Evolutionary conservation across 2,113 vertebrate species (phyloP).

Genomic region (Ahaetulla prasina): DNA sequence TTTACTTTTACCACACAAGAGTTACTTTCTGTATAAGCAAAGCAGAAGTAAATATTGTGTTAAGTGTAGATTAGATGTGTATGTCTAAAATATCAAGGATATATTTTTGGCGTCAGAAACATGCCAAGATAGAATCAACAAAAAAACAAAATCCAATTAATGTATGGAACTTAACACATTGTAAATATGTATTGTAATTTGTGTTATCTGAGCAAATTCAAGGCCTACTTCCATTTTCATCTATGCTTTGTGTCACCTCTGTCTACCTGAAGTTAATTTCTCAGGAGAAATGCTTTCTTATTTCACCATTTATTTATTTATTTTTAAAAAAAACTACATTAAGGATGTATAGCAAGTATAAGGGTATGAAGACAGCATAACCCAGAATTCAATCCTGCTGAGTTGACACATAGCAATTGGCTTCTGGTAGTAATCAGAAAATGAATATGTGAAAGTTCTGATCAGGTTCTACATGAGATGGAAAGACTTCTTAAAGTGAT

Average conservation of each 20-base stretch:
- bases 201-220: not conserved
- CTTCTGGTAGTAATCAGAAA: not conserved
- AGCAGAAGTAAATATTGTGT: conserved; percentile 43
- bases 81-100: conserved; percentile 34
- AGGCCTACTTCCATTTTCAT: not conserved
- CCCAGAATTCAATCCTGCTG: not conserved
- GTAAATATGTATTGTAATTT: not conserved
- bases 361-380: not conserved
- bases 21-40: conserved; percentile 14
- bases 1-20: conserved; percentile 9
- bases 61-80: conserved; percentile 28
- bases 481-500: not conserved
- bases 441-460: not conserved
- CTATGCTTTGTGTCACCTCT: not conserved
- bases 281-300: not conserved
- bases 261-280: not conserved
- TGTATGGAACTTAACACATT: not conserved
- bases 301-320: not conserved
- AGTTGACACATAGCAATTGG: not conserved
- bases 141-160: not conserved
- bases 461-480: not conserved
- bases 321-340: not conserved
- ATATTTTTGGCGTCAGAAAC: not conserved
- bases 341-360: not conserved
- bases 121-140: not conserved